Evolutionary conservation across 2,797 vertebrate species (phyloP), one percentile per base, ranked within the genome.

Genomic region (Bovichtus diacanthus): DNA sequence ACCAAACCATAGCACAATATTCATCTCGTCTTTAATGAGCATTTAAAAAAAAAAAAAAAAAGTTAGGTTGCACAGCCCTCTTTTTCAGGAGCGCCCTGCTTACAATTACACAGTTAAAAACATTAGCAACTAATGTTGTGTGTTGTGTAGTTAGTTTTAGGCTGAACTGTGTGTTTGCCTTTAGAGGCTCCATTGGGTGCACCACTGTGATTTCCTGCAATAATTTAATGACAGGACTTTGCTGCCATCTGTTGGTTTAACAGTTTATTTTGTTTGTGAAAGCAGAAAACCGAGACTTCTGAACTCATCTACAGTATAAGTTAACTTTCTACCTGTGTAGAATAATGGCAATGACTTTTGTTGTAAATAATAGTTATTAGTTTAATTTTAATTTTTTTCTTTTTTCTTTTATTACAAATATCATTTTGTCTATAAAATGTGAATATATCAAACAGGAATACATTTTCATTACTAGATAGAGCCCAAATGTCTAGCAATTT

Each of bases 241-340:
- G 39, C 46, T 46, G 39, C 47, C 31, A 59, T 55, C 47, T 75
- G n/a, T n/a, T 58, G 66, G 46, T 39, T n/a, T 9, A 21, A 23
- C 13, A 19, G 18, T 55, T 38, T 25, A 5, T 3, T 34, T 23
- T 54, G 21, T 63, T 34, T 34, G 10, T 34, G 21, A 36, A 34
- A 25, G 18, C n/a, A 62, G 38, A 53, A 29, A 46, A 44, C 5
- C 31, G 9, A 49, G n/a, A 15, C 8, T 27, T 29, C 13, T 21
- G 19, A 51, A 19, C 31, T 50, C 4, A 18, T 16, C n/a, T 21
- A 21, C 31, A 25, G 31, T 25, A 2, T 53, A 16, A 19, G 36
- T 29, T 27, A 13, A 23, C 36, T 9, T 38, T n/a, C n/a, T n/a
- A n/a, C n/a, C n/a, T n/a, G 38, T 36, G 10, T 9, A 16, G 6